A percentile compares a stretch with the other conserved stretches of the same genome.
Evolutionary conservation across 1,140 invertebrate species (phyloP).

Genomic region (Micrasema minimum): DNA sequence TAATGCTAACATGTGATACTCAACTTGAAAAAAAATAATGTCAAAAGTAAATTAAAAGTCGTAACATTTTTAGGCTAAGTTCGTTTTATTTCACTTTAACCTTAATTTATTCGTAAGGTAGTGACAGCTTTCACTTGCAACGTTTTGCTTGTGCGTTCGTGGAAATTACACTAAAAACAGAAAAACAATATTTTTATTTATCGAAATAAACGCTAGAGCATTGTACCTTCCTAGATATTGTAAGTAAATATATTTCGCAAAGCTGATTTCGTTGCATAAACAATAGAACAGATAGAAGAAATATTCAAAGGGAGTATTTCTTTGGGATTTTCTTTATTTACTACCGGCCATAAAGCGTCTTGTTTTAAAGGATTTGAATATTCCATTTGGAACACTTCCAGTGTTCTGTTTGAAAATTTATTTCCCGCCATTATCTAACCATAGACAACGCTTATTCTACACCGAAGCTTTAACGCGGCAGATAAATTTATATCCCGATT

Average conservation of each 20-base stretch:
- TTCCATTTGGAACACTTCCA: conserved; percentile 37
- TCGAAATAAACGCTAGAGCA: too few relatives aligned
- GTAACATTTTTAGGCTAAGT: too few relatives aligned
- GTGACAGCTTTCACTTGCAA: background rate
- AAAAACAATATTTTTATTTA: too few relatives aligned
- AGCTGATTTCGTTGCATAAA: too few relatives aligned
- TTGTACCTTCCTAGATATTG: too few relatives aligned
- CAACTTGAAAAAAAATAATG: too few relatives aligned
- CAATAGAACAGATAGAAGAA: conserved; percentile 4
- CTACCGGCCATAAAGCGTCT: conserved; percentile 24
- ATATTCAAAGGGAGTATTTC: conserved; percentile 9
- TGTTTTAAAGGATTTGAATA: conserved; percentile 38
- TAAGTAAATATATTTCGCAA: too few relatives aligned
- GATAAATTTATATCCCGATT: conserved; percentile 9
- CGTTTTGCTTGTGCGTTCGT: background rate
- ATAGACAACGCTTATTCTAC: conserved; percentile 27
- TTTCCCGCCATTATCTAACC: conserved; percentile 29
- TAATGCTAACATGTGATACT: too few relatives aligned
- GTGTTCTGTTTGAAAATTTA: conserved; percentile 32
- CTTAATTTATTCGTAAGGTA: too few relatives aligned
- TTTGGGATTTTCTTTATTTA: conserved; percentile 25
- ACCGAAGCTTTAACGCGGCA: background rate
- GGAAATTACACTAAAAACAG: too few relatives aligned
- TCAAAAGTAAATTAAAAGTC: too few relatives aligned
- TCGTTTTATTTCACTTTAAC: too few relatives aligned